These are phyloP conservation scores for Himalopsyche kuldschensis DNA, from an alignment of 2,888 invertebrate genomes.

Conservation along the genomic window DNA sequence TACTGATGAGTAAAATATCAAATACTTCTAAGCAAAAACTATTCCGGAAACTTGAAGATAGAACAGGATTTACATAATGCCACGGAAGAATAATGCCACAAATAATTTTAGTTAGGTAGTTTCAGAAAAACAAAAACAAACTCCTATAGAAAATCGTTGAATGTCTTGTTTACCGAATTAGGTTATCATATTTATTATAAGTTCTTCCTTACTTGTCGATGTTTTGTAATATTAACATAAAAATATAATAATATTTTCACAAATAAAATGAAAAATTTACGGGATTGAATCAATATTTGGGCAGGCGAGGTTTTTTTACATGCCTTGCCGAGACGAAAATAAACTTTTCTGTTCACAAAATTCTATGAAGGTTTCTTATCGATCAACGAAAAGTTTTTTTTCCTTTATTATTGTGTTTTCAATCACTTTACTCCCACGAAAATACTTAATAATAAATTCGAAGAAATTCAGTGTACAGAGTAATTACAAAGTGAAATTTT, in stretches of 20 bases:
- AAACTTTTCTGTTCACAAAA: not conserved
- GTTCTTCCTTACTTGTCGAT: not conserved
- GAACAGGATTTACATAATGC: no score
- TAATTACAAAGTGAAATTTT: not conserved
- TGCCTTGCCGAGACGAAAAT: not conserved
- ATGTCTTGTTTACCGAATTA: not conserved
- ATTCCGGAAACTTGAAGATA: no score
- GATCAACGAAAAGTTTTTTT: not conserved
- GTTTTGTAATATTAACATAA: not conserved
- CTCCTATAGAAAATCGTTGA: not conserved
- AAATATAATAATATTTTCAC: not conserved
- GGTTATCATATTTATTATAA: not conserved
- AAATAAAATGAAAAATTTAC: not conserved
- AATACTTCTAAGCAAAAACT: no score
- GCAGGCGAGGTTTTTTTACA: not conserved
- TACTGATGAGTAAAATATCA: no score
- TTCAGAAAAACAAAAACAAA: no score
- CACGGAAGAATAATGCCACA: no score
- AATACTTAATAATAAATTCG: not conserved
- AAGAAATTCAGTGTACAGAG: not conserved
- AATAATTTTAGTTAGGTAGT: no score
- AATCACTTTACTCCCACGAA: not conserved
- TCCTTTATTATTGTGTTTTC: not conserved
- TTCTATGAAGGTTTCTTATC: not conserved
- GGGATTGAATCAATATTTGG: not conserved